These are phyloP conservation scores for Myxocyprinus asiaticus DNA, from an alignment of 2,113 vertebrate genomes.

Conservation along the genomic window DNA sequence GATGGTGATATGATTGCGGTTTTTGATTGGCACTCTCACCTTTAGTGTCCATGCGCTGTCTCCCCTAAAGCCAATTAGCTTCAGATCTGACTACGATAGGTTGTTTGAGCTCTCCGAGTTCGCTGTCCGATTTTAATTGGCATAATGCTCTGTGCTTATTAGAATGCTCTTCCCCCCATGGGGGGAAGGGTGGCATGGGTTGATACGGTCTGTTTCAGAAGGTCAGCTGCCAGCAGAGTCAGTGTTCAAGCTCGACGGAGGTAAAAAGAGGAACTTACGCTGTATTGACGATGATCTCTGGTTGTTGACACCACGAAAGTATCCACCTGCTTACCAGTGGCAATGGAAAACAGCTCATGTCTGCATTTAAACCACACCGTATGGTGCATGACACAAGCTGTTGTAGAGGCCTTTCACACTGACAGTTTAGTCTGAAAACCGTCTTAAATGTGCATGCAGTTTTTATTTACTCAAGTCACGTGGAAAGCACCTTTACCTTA, in stretches of 20 bases:
- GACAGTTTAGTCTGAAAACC: too few relatives aligned
- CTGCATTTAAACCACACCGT: too few relatives aligned
- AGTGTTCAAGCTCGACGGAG: constrained; percentile 42
- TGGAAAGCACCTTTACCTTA: too few relatives aligned
- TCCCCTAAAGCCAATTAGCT: constrained; percentile 57
- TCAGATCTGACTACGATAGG: constrained; percentile 45
- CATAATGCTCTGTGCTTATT: constrained; percentile 50
- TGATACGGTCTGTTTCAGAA: constrained; percentile 41
- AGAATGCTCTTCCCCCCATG: constrained; percentile 35
- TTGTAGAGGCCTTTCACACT: too few relatives aligned
- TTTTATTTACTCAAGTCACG: too few relatives aligned
- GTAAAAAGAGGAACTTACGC: constrained; percentile 20
- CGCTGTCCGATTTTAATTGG: constrained; percentile 58
- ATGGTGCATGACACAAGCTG: too few relatives aligned
- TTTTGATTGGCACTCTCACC: constrained; percentile 47
- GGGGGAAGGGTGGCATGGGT: constrained; percentile 24
- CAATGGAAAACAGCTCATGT: too few relatives aligned
- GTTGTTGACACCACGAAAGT: not conserved
- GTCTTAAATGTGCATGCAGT: too few relatives aligned
- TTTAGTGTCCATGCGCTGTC: constrained; percentile 39
- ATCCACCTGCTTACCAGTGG: too few relatives aligned
- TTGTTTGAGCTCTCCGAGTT: constrained; percentile 10
- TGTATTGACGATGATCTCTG: not conserved
- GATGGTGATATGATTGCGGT: constrained; percentile 20
- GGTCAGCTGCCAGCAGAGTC: constrained; percentile 43